phyloP scores from a whole-genome alignment of 1,140 invertebrate genomes.

The Diuraphis noxia region DNA sequence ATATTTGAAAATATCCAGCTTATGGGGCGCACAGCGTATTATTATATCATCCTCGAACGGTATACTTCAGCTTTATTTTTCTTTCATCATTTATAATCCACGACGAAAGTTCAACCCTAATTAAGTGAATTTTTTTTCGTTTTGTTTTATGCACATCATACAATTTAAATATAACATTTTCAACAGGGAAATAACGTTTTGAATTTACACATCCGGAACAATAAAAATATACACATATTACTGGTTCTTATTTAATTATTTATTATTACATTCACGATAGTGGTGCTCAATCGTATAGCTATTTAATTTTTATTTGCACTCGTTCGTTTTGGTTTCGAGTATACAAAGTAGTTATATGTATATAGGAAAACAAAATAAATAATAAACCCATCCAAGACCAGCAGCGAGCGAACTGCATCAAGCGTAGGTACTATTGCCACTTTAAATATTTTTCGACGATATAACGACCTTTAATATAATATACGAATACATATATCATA shows the following conservation, averaged over 20 bases:
- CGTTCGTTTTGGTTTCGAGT: background rate
- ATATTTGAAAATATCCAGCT: background rate
- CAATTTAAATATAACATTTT: background rate
- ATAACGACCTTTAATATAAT: background rate
- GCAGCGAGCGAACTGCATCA: background rate
- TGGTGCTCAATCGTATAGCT: background rate
- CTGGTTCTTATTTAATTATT: conserved; percentile 8
- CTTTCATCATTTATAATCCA: background rate
- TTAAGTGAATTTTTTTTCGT: background rate
- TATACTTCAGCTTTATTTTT: background rate
- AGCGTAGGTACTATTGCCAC: background rate
- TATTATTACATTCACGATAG: background rate
- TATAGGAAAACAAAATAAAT: background rate
- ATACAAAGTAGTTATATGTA: background rate
- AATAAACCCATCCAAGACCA: background rate
- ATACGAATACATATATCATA: too few species aligned
- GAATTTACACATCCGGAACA: background rate
- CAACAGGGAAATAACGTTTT: background rate
- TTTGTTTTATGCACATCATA: background rate
- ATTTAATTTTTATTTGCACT: background rate
- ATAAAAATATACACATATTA: background rate
- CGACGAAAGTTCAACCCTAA: conserved; percentile 20
- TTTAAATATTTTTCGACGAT: background rate
- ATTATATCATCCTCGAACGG: background rate
- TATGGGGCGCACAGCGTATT: background rate